Evolutionary conservation across 2,888 invertebrate genomes (phyloP).

Genomic region (Sinelater perroti): DNA sequence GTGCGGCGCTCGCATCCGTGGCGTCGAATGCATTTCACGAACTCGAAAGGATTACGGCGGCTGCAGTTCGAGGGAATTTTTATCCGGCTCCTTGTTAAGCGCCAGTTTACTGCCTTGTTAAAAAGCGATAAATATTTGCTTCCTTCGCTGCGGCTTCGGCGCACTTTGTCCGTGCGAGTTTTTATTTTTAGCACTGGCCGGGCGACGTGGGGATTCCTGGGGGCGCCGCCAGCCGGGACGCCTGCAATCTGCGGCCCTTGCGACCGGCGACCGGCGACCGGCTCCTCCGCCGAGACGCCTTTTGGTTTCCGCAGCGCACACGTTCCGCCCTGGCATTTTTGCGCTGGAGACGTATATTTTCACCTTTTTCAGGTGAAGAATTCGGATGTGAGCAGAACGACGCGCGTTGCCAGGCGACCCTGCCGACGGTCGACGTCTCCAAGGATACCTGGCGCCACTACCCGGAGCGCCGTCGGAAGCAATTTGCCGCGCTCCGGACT

Average conservation of each 20-base stretch:
- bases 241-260: no score
- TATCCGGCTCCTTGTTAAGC: constrained; percentile 1
- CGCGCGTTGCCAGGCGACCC: constrained; percentile 65
- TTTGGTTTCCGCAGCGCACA: no score
- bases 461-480: constrained; percentile 68
- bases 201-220: no score
- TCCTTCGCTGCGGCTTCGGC: not conserved
- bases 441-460: constrained; percentile 68
- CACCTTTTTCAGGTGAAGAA: constrained; percentile 50
- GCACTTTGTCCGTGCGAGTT: no score
- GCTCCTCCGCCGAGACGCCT: no score
- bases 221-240: no score
- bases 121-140: constrained; percentile 10
- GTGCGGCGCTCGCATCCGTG: constrained; percentile 42
- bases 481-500: constrained; percentile 61
- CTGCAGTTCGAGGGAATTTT: constrained; percentile 12
- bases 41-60: constrained; percentile 11
- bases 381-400: constrained; percentile 55
- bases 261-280: no score
- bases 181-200: no score
- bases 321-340: constrained; percentile 14
- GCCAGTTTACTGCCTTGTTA: constrained; percentile 7
- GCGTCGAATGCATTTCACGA: constrained; percentile 14
- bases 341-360: constrained; percentile 21
- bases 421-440: constrained; percentile 61